phyloP scores from a whole-genome alignment of 2,888 invertebrate genomes.

The Alloplasta piceator region DNA sequence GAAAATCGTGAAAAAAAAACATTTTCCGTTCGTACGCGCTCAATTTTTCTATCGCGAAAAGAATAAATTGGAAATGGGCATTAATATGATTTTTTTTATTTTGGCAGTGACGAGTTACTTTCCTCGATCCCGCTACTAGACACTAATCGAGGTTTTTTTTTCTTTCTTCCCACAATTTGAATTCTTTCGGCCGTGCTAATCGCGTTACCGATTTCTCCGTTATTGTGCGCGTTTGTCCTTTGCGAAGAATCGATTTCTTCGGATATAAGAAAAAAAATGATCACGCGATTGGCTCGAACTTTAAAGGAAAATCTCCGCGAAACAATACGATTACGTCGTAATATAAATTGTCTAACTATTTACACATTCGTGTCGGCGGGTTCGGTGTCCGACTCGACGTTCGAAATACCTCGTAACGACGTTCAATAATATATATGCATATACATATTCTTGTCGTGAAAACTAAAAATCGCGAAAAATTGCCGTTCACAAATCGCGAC shows the following conservation, averaged over 20 bases:
- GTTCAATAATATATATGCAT: conserved; percentile 26
- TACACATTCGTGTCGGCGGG: conserved; percentile 66
- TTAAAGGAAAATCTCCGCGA: conserved; percentile 39
- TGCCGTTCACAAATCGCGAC: conserved; percentile 36
- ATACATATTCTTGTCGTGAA: conserved; percentile 33
- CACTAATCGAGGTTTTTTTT: conserved; percentile 48
- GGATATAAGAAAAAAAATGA: neutral
- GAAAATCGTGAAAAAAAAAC: conserved; percentile 43
- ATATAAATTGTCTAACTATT: conserved; percentile 72
- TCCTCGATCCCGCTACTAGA: no score
- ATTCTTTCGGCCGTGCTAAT: conserved; percentile 59
- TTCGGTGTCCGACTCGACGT: conserved; percentile 51
- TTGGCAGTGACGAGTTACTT: conserved; percentile 70
- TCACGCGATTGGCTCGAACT: neutral
- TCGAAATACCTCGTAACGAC: conserved; percentile 54
- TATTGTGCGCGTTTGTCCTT: conserved; percentile 56
- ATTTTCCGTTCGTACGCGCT: conserved; percentile 13
- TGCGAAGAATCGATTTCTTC: conserved; percentile 20
- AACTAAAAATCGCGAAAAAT: conserved; percentile 45
- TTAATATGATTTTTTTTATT: conserved; percentile 46
- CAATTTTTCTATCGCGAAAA: conserved; percentile 34
- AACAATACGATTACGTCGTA: conserved; percentile 43
- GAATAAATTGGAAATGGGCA: conserved; percentile 61
- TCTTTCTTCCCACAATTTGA: conserved; percentile 56
- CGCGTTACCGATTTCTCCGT: conserved; percentile 41